A percentile compares a stretch with the other conserved stretches of the same genome.
Evolutionary conservation across 2,113 vertebrate species (phyloP).

Genomic region (Polyodon spathula): DNA sequence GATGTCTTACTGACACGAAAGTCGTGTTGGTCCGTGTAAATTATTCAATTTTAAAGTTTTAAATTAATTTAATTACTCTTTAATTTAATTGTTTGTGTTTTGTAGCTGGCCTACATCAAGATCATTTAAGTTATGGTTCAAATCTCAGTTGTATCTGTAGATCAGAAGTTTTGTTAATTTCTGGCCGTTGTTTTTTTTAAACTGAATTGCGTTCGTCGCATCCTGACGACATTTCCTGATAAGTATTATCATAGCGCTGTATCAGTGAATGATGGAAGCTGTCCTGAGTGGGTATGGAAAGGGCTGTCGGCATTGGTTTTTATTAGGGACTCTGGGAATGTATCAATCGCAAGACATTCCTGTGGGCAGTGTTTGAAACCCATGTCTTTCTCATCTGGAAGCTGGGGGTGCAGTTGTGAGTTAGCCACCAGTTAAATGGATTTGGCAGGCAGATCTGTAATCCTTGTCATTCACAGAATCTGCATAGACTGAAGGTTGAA

Average conservation of each 20-base stretch:
- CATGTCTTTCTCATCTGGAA: no score
- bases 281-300: conserved; percentile 27
- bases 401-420: no score
- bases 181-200: conserved; percentile 59
- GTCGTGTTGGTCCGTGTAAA: conserved; percentile 80
- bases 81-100: conserved; percentile 50
- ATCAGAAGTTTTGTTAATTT: conserved; percentile 65
- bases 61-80: conserved; percentile 38
- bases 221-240: background rate
- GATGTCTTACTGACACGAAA: conserved; percentile 64
- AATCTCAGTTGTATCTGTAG: conserved; percentile 67
- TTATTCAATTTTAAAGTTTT: conserved; percentile 69
- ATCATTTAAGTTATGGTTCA: conserved; percentile 86
- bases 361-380: no score
- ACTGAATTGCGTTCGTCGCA: conserved; percentile 21
- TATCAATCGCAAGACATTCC: no score
- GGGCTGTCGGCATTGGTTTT: background rate
- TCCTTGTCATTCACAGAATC: no score
- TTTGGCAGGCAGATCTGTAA: no score
- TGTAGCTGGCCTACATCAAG: conserved; percentile 97
- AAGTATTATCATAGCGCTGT: background rate
- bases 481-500: no score
- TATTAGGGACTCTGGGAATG: background rate
- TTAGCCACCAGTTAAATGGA: no score
- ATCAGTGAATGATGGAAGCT: conserved; percentile 19